Evolutionary conservation across 2,888 invertebrate species (phyloP), one percentile per base, ranked within the genome.

Genomic region (Pyrocoelia pectoralis): DNA sequence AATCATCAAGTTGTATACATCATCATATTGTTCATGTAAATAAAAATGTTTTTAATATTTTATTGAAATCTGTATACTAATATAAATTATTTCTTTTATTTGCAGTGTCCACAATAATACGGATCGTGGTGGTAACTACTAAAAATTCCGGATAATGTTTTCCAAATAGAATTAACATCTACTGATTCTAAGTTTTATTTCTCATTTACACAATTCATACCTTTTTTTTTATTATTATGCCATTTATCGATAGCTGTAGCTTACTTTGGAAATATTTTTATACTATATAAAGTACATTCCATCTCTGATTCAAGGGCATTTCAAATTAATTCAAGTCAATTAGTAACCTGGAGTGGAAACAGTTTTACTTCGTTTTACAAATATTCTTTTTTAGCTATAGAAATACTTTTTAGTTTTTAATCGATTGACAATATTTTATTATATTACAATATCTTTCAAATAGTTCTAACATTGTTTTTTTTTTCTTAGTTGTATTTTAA

Each of bases 71-170:
- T 29, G 18, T 48, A 9, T 43, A 15, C 14, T 24, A 50, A 53
- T 9, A 41, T 14, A 50, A 15, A n/a, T n/a, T n/a, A n/a, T n/a
- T 61, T 43, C 43, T 53, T 56, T 49, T 74, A 68, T 72, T 70
- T 74, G 68, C 86, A 88, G 88, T 80, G 88, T 88, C 74, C 88
- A 88, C 80, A 87, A 88, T 81, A 88, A 87, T 79, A 84, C 87
- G 76, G 86, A 87, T 65, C 84, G 81, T 71, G 84, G 81, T 71
- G 84, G 78, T 65, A 86, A 84, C 80, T 87, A 84, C 79, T 86
- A 61, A 60, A 46, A 28, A 10, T 43, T 14, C 40, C 9, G 28
- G n/a, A 57, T 18, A 49, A 53, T 41, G 28, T 58, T 61, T 48
- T 14, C 43, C 13, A 54, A 43, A 50, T n/a, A 53, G 19, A 40